Base-by-base conservation (phyloP, 2,113 vertebrate genomes). In the Rhinopithecus roxellana region DNA sequence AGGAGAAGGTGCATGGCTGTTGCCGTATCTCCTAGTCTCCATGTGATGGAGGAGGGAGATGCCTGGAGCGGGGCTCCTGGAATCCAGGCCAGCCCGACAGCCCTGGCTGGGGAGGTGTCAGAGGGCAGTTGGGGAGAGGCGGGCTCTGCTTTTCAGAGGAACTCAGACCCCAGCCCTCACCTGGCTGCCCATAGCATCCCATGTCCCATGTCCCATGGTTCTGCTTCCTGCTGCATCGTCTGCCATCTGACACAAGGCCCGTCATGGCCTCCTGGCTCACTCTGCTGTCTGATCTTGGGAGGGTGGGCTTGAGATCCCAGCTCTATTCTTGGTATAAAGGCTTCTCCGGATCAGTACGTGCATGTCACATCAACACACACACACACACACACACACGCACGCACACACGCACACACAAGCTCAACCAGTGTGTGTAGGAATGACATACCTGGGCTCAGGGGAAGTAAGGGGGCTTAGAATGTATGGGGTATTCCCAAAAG, bases 1-100 rank as follows among this genome's bases (percentile, higher is more conserved):
- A 99, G 90, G 99, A 99, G 61, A 99, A 99, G 96, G 98, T 98
- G 59, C 99, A 99, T 0, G 99, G 99, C 93, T 99, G 99, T 98
- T 99, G 99, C 98, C 99, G 99, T 50, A 99, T 99, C 97, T 99
- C 99, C 50, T 99, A 99, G 98, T 96, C 93, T 92, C 87, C 25
- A 1, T 6, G 86, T 32, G 75, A 35, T 0, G 30, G 95, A 92
- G 40, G 67, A 94, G 90, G 84, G 64, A 43, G 81, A 90, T 90
- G 87, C 40, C 45, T 64, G 0, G 2, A 93, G 78, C 64, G 30
- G 59, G 82, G 88, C 17, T 81, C 67, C 81, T 93, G 93, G 93
- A 89, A 77, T 89, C 87, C 72, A 90, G n/a, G 72, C 90, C 84
- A 91, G 70, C 88, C 94, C 75, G 9, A 61, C 69, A 89, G 67